These are phyloP conservation scores for Tinea trinotella DNA, from an alignment of 2,888 invertebrate species.

Conservation along the genomic window DNA sequence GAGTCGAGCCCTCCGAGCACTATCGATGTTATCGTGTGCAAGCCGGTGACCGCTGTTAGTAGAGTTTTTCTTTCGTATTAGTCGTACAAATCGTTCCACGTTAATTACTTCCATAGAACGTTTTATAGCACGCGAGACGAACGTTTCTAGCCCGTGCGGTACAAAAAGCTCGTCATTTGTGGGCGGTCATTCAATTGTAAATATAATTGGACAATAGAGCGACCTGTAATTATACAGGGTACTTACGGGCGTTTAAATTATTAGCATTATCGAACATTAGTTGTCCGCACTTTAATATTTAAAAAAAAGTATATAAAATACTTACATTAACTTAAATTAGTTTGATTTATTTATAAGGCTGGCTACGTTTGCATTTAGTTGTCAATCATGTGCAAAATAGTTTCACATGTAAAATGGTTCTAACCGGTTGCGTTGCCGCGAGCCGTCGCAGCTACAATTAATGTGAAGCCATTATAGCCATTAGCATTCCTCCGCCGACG, in stretches of 20 bases:
- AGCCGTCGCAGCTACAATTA: slow-evolving; percentile 33
- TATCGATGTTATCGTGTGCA: slow-evolving; percentile 39
- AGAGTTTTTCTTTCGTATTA: slow-evolving; percentile 38
- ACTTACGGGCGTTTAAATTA: slow-evolving; percentile 38
- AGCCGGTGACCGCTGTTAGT: slow-evolving; percentile 30
- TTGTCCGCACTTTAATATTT: slow-evolving; percentile 23
- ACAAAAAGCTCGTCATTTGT: slow-evolving; percentile 35
- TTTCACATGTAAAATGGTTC: background rate
- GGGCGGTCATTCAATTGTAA: slow-evolving; percentile 40
- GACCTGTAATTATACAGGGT: slow-evolving; percentile 38
- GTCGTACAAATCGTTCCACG: slow-evolving; percentile 43
- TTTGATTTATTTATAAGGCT: no score
- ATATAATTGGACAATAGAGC: slow-evolving; percentile 43
- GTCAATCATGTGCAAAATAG: background rate
- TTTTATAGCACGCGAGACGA: slow-evolving; percentile 44
- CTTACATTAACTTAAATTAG: no score
- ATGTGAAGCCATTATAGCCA: slow-evolving; percentile 44
- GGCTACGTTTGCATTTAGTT: background rate
- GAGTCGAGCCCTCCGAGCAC: slow-evolving; percentile 23
- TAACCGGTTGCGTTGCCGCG: background rate
- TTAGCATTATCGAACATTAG: slow-evolving; percentile 37
- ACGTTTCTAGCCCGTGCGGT: slow-evolving; percentile 33
- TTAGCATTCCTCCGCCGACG: slow-evolving; percentile 47
- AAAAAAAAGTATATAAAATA: background rate
- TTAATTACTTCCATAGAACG: slow-evolving; percentile 41